phyloP scores from a whole-genome alignment of 2,888 invertebrate species.

The Nebria salina region DNA sequence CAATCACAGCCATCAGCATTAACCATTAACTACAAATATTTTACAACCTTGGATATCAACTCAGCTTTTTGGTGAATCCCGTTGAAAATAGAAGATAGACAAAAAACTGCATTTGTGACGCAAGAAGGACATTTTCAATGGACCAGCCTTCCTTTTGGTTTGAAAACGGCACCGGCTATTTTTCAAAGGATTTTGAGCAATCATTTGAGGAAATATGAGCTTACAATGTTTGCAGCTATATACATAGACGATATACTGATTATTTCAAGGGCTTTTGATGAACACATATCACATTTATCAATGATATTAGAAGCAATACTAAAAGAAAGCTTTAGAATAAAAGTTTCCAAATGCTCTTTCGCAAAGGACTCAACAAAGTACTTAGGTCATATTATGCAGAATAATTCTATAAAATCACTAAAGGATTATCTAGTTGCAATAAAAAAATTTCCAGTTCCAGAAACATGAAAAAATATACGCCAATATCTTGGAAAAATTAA shows the following conservation, averaged over 20 bases:
- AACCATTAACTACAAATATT: conserved; percentile 55
- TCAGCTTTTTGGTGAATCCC: conserved; percentile 59
- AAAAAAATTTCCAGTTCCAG: conserved; percentile 45
- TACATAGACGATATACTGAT: too few relatives aligned
- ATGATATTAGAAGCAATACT: too few relatives aligned
- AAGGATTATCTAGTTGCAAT: conserved; percentile 48
- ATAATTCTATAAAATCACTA: conserved; percentile 49
- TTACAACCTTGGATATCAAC: conserved; percentile 56
- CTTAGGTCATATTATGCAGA: conserved; percentile 48
- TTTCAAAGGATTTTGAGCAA: conserved; percentile 52
- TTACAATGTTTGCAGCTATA: too few relatives aligned
- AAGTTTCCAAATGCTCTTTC: conserved; percentile 50
- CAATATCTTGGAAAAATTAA: conserved; percentile 49
- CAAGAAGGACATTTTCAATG: conserved; percentile 48
- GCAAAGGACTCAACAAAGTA: conserved; percentile 48
- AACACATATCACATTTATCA: too few relatives aligned
- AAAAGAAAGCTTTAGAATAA: too few relatives aligned
- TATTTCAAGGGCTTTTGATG: too few relatives aligned
- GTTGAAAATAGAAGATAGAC: conserved; percentile 53
- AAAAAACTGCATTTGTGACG: conserved; percentile 48
- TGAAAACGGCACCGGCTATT: conserved; percentile 56
- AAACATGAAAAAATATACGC: conserved; percentile 47
- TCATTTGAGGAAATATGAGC: conserved; percentile 21
- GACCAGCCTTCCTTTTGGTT: conserved; percentile 55
- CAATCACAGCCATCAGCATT: conserved; percentile 55